Evolutionary conservation across 2,888 invertebrate species (phyloP).

Genomic region (Melolontha melolontha): DNA sequence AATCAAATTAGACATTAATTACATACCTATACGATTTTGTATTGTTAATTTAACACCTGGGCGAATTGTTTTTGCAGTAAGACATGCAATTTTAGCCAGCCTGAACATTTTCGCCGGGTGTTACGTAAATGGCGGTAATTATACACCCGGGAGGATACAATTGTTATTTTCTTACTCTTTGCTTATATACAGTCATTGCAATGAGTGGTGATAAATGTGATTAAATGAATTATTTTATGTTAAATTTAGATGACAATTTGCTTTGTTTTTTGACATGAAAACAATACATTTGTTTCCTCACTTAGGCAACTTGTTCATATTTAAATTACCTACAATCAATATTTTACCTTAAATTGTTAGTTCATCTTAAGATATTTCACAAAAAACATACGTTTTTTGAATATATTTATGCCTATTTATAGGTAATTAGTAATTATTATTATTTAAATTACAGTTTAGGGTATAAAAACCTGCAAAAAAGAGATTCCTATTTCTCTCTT

Average conservation of each 20-base stretch:
- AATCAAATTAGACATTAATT: background rate
- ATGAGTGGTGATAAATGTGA: slow-evolving; percentile 29
- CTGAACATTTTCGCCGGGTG: slow-evolving; percentile 52
- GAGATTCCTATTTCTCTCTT: no score
- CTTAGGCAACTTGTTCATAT: slow-evolving; percentile 30
- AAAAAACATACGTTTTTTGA: no score
- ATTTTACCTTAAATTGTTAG: no score
- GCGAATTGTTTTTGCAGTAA: slow-evolving; percentile 44
- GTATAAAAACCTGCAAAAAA: no score
- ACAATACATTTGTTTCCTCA: slow-evolving; percentile 43
- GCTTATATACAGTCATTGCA: slow-evolving; percentile 29
- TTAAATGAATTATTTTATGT: slow-evolving; percentile 36
- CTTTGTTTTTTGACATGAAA: slow-evolving; percentile 46
- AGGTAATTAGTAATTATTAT: no score
- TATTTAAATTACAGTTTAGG: no score
- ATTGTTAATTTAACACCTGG: slow-evolving; percentile 39
- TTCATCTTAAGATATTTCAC: no score
- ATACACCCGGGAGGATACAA: slow-evolving; percentile 25
- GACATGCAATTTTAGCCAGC: slow-evolving; percentile 46
- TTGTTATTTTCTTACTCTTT: slow-evolving; percentile 22
- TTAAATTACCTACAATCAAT: background rate
- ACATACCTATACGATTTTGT: slow-evolving; percentile 43
- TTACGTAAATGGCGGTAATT: slow-evolving; percentile 47
- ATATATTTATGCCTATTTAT: no score
- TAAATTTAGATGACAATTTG: slow-evolving; percentile 45